Conservation (phyloP, 2,888 invertebrate species). For the Bombyx huttoni region DNA sequence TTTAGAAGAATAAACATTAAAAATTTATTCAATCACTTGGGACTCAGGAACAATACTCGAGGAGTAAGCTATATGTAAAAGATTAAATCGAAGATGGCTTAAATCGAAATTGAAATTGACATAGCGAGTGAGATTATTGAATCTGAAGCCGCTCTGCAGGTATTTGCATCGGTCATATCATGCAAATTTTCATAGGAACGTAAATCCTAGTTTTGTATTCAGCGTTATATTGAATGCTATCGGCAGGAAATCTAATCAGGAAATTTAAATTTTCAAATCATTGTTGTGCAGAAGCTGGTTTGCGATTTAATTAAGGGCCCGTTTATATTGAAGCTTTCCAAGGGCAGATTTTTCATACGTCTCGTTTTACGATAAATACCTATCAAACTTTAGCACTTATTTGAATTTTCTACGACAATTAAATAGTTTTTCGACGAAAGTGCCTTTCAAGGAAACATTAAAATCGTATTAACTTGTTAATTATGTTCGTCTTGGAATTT, state of each 20-base stretch:
- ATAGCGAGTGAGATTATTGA: background rate
- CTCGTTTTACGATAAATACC: too few species aligned
- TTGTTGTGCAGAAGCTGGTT: background rate
- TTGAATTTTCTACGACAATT: too few species aligned
- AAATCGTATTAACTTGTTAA: too few species aligned
- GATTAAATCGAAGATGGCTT: background rate
- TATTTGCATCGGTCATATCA: background rate
- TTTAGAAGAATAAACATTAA: too few species aligned
- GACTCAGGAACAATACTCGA: too few species aligned
- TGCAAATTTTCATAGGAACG: background rate
- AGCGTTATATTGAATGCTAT: background rate
- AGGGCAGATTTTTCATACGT: too few species aligned
- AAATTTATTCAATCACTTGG: too few species aligned
- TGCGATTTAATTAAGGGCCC: background rate
- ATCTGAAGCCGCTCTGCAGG: background rate
- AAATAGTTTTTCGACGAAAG: too few species aligned
- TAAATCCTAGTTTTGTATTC: background rate
- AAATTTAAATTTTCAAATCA: background rate
- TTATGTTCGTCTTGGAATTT: too few species aligned
- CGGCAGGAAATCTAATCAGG: background rate
- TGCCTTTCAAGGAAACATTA: too few species aligned
- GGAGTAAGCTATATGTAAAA: background rate
- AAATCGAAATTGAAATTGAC: background rate
- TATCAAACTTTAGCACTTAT: too few species aligned
- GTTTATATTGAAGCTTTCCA: background rate